Evolutionary conservation across 1,140 invertebrate species (phyloP).

Genomic region (Drosophila orosa): DNA sequence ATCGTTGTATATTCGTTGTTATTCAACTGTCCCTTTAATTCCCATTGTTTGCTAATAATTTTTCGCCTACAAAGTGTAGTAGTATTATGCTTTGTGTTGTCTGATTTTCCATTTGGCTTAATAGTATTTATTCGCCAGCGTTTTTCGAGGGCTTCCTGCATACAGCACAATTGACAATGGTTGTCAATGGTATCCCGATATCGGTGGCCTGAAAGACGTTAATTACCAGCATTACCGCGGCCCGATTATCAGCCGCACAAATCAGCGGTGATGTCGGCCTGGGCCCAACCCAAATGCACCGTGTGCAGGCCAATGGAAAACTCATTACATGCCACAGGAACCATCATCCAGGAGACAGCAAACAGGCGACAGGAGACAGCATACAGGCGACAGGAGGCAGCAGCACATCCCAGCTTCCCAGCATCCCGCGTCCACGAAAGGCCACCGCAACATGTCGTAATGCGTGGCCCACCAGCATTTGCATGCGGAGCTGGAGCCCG

Average conservation of each 20-base stretch:
- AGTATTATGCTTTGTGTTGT: slow-evolving; percentile 15
- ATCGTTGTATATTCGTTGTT: neutral
- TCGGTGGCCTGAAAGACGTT: slow-evolving; percentile 72
- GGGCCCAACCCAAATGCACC: slow-evolving; percentile 14
- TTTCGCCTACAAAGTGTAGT: neutral
- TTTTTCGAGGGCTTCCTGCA: slow-evolving; percentile 6
- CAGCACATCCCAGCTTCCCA: neutral
- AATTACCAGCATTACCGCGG: slow-evolving; percentile 72
- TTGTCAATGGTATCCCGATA: slow-evolving; percentile 47
- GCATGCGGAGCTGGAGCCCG: slow-evolving; percentile 8
- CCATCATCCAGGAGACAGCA: slow-evolving; percentile 26
- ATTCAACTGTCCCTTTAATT: neutral
- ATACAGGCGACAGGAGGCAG: slow-evolving; percentile 1
- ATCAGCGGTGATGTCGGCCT: slow-evolving; percentile 43
- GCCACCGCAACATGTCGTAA: slow-evolving; percentile 74
- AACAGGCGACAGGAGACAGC: slow-evolving; percentile 14
- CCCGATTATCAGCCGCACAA: slow-evolving; percentile 67
- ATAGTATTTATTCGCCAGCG: slow-evolving; percentile 11
- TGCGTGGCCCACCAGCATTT: slow-evolving; percentile 58
- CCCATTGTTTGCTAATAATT: slow-evolving; percentile 3
- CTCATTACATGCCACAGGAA: slow-evolving; percentile 76
- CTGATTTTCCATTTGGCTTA: slow-evolving; percentile 27
- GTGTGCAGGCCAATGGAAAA: slow-evolving; percentile 65
- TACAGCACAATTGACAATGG: slow-evolving; percentile 35
- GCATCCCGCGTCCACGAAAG: neutral